Conservation (phyloP, 2,888 invertebrate species). For the Rhamphomyia laevipes region DNA sequence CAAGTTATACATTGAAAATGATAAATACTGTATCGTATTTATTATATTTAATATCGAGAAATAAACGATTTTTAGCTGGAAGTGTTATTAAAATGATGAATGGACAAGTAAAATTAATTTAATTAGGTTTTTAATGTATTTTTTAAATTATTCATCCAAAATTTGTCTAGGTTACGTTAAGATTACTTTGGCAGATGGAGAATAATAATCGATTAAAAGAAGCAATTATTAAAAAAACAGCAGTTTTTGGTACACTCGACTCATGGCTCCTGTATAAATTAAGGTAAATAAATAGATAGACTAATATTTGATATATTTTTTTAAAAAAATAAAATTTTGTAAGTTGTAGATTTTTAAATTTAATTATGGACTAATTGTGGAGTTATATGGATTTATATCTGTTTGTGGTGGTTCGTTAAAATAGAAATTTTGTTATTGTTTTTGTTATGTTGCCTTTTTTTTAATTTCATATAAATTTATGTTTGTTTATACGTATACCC, state of each 20-base stretch:
- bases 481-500: neutral
- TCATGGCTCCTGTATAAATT: conserved; percentile 87
- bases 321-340: too few relatives aligned
- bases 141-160: neutral
- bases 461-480: neutral
- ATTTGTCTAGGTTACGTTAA: conserved; percentile 55
- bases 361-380: neutral
- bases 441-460: neutral
- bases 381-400: neutral
- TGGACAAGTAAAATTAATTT: conserved; percentile 51
- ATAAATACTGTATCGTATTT: conserved; percentile 38
- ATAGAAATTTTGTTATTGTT: neutral
- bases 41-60: conserved; percentile 65
- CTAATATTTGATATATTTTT: too few relatives aligned
- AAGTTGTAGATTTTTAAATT: neutral
- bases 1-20: conserved; percentile 57
- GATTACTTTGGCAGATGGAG: conserved; percentile 67
- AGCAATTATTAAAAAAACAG: conserved; percentile 50
- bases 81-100: conserved; percentile 77
- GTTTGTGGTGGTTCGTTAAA: neutral
- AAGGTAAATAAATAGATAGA: conserved; percentile 25
- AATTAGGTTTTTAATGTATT: neutral
- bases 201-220: conserved; percentile 56
- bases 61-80: conserved; percentile 69
- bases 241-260: conserved; percentile 79